These are phyloP conservation scores for Poeciliopsis gracilis DNA, from an alignment of 2,797 vertebrate species.

Conservation along the genomic window DNA sequence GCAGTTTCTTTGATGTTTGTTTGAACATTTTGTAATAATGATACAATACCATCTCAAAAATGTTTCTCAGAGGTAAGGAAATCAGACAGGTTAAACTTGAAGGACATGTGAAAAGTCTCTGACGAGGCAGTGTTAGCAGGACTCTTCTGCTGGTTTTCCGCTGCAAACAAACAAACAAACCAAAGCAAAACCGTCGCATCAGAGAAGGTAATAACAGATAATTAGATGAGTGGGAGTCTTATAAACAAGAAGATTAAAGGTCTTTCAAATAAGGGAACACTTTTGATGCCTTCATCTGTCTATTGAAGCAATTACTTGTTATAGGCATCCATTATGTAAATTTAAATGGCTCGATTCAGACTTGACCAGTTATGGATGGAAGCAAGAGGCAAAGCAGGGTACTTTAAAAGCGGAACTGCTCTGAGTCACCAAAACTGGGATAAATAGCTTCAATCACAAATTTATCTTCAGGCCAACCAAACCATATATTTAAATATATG, in stretches of 20 bases:
- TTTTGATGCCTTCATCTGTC: background rate
- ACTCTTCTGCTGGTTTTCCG: background rate
- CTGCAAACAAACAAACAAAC: background rate
- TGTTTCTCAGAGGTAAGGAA: background rate
- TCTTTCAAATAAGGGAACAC: background rate
- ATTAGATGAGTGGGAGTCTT: conserved; percentile 1
- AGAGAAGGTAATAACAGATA: background rate
- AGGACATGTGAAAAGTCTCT: background rate
- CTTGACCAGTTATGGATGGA: background rate
- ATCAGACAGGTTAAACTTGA: background rate
- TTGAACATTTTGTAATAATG: background rate
- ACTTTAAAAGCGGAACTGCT: background rate
- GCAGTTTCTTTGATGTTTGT: background rate
- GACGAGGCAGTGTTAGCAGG: background rate
- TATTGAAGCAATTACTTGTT: conserved; percentile 1
- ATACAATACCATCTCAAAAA: background rate
- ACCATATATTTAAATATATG: background rate
- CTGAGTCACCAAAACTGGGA: background rate
- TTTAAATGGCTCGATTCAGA: conserved; percentile 1
- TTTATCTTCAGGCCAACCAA: background rate
- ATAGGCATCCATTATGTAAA: conserved; percentile 3
- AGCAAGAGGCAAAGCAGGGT: background rate
- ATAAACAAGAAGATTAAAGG: conserved; percentile 7
- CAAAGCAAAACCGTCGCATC: background rate
- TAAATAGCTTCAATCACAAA: conserved; percentile 1